A percentile compares a stretch with the other conserved stretches of the same genome.
phyloP scores from a whole-genome alignment of 2,113 vertebrate species.

The Nycticebus coucang region DNA sequence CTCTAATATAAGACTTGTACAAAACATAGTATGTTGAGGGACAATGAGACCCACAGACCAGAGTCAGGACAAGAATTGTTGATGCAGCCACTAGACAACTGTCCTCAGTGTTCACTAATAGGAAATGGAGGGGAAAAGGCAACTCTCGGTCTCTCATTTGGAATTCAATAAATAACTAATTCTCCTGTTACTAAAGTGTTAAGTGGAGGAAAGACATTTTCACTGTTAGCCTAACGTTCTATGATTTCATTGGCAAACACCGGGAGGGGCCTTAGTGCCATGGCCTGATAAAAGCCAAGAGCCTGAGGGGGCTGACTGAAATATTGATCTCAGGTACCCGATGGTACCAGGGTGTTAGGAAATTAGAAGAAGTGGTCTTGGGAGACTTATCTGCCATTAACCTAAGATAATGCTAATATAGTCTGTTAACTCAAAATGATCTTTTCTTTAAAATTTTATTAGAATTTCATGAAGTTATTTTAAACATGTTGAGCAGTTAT shows the following conservation, averaged over 20 bases:
- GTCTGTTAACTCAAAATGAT: slow-evolving; percentile 4
- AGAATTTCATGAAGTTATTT: slow-evolving; percentile 60
- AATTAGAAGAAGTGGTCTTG: slow-evolving; percentile 47
- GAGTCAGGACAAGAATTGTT: slow-evolving; percentile 52
- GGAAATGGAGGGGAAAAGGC: not conserved
- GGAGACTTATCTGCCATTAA: slow-evolving; percentile 55
- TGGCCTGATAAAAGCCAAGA: slow-evolving; percentile 45
- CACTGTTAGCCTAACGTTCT: slow-evolving; percentile 23
- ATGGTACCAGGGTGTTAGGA: slow-evolving; percentile 16
- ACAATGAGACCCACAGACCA: not conserved
- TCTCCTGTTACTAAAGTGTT: slow-evolving; percentile 40
- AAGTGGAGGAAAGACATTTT: slow-evolving; percentile 50
- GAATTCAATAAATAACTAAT: slow-evolving; percentile 30
- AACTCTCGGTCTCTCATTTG: slow-evolving; percentile 50
- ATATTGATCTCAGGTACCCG: slow-evolving; percentile 46
- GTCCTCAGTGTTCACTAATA: not conserved
- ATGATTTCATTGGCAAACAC: slow-evolving; percentile 67
- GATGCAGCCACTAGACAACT: not conserved
- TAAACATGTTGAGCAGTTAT: not conserved
- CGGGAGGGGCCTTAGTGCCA: slow-evolving; percentile 9
- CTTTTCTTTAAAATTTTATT: slow-evolving; percentile 35
- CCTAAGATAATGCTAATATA: slow-evolving; percentile 37
- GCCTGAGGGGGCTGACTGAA: slow-evolving; percentile 39
- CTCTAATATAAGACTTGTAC: slow-evolving; percentile 78
- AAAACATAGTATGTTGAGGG: slow-evolving; percentile 76